Evolutionary conservation across 2,113 vertebrate genomes (phyloP), one percentile per base, ranked within the genome.

Genomic region (Cinclus mexicanus): DNA sequence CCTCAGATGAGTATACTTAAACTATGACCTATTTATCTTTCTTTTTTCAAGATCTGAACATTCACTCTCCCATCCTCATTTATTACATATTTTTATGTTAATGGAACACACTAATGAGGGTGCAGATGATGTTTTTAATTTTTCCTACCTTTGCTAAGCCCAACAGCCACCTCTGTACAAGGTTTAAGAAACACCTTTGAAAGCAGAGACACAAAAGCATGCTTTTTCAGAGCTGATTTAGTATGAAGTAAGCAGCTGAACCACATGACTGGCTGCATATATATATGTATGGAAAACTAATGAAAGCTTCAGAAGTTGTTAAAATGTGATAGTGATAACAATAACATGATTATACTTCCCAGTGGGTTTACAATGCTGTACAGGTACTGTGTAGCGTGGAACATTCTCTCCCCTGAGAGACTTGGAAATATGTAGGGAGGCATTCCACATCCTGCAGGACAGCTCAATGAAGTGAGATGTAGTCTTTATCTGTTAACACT

Each of bases 161-260:
- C 65, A 78, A 31, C 25, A 75, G 35, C 33, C 0, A 0, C 13
- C 28, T 57, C 68, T 91, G 25, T 35, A 22, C 28, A 60, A 4
- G 71, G n/a, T 81, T 93, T 59, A 82, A 20, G 60, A 24, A 87
- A 42, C 39, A 82, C 11, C 21, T 93, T 78, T 55, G 35, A 84
- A 94, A 87, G 25, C 31, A 79, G 35, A 93, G 29, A 39, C 52
- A 84, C 22, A 26, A 60, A 77, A 47, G 19, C 19, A 33, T 57
- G 37, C 8, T 77, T 85, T 95, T 92, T 49, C 56, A 65, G 24
- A 65, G 25, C 83, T 96, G 74, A 85, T 87, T 94, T 91, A 74
- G 23, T 79, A 87, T 17, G 17, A 65, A 60, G 25, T 26, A 92
- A 86, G 44, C 29, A 78, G 47, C 37, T 88, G 71, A 95, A 75